These are phyloP conservation scores for Eurystomus gularis DNA, from an alignment of 2,113 vertebrate genomes.

Conservation along the genomic window DNA sequence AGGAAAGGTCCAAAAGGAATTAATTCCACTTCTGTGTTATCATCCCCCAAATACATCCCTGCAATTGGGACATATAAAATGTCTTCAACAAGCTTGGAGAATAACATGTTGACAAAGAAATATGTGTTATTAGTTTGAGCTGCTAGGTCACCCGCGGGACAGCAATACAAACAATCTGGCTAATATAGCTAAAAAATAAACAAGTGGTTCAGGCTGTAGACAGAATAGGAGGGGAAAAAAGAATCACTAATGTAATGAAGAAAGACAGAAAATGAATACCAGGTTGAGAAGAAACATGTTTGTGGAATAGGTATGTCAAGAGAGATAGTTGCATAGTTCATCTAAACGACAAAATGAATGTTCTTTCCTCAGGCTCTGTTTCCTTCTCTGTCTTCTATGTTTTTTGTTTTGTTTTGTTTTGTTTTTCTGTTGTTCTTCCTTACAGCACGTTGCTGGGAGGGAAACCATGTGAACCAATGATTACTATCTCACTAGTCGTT, in stretches of 20 bases:
- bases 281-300: slow-evolving; percentile 52
- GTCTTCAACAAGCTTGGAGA: slow-evolving; percentile 39
- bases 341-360: slow-evolving; percentile 61
- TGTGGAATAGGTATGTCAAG: slow-evolving; percentile 50
- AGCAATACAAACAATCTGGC: slow-evolving; percentile 13
- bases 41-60: slow-evolving; percentile 27
- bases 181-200: slow-evolving; percentile 44
- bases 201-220: not conserved
- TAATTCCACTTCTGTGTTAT: slow-evolving; percentile 48
- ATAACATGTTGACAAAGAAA: slow-evolving; percentile 36
- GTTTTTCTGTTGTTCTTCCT: slow-evolving; percentile 42
- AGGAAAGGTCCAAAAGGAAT: slow-evolving; percentile 43
- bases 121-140: slow-evolving; percentile 43
- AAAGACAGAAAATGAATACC: slow-evolving; percentile 58
- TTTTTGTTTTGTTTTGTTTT: not conserved
- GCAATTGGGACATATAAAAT: slow-evolving; percentile 44
- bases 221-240: not conserved
- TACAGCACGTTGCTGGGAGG: slow-evolving; percentile 43
- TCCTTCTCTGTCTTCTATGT: slow-evolving; percentile 36
- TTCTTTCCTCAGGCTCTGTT: slow-evolving; percentile 33
- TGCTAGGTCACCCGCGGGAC: not conserved
- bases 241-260: slow-evolving; percentile 46
- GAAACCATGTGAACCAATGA: slow-evolving; percentile 3
- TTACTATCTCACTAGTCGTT: slow-evolving; percentile 40
- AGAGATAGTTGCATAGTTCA: slow-evolving; percentile 49